Evolutionary conservation across 1,140 invertebrate species (phyloP), one percentile per base, ranked within the genome.

Genomic region (Megalopta genalis): DNA sequence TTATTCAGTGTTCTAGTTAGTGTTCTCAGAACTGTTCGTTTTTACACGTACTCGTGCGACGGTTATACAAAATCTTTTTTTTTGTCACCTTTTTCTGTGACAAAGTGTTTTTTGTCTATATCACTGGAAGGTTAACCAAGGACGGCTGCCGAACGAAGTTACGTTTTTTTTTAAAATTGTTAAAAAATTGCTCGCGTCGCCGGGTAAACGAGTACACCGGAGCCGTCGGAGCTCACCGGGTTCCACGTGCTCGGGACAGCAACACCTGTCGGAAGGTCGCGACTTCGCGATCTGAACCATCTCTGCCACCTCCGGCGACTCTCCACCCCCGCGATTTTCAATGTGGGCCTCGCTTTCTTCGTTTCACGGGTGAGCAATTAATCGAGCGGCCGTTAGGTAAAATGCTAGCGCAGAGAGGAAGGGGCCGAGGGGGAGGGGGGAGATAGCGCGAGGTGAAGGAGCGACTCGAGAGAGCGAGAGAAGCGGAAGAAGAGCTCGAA

Each of bases 201-300:
- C 32, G 32, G 4, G 32, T 4, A 32, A 32, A 32, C 32, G 32
- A 32, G 32, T 32, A 2, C 1, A 32, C 32, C n/a, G 32, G 32
- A 32, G 32, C 32, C 32, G 32, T 32, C 42, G 42, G 7, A 46
- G 12, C 42, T 1, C 60, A 32, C 32, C 32, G 32, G 32, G 42
- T 42, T 42, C 42, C 62, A 57, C 63, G 72, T 66, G 63, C n/a
- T 75, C 21, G 32, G 14, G 5, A 5, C 42, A 1, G 57, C 59
- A n/a, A 72, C 76, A 78, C 76, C 68, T 78, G 76, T 72, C 76
- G 76, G n/a, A 54, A 72, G 68, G 68, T 72, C 60, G 59, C 32
- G 27, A 14, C 72, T 8, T 37, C 14, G 14, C 12, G 18, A 25
- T 18, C 42, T 3, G 21, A 23, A 4, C 32, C 32, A 32, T 32